Base-by-base conservation (phyloP, 2,113 vertebrate species). In the Triplophysa rosa region DNA sequence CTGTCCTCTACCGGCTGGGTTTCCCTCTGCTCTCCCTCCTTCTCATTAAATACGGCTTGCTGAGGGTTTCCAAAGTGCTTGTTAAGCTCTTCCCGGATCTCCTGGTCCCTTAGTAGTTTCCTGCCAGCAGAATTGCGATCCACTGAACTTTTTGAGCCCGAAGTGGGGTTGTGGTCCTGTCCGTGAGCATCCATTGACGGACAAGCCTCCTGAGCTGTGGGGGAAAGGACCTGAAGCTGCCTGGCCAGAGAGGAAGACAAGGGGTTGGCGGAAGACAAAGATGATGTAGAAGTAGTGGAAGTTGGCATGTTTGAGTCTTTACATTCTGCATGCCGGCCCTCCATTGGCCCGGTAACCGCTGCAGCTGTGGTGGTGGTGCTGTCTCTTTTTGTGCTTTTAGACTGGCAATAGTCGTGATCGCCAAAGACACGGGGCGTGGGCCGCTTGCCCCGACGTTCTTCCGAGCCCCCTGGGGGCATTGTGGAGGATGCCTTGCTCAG, bases 321-420 rank as follows among this genome's bases (percentile, higher is more conserved):
- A 93, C 92, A 93, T 93, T 94, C 93, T 85, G 91, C 89, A 91
- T 92, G 94, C 93, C 91, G 91, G 89, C 92, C 94, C 90, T 94
- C 94, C 87, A 87, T 92, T 89, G 92, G 92, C 92, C 94, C 94
- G 47, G 88, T 70, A 59, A 87, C 83, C 82, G 79, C 49, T 83
- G 86, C 76, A 76, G 85, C 84, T 62, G n/a, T 76, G 65, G 71
- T 68, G 77, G 67, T 56, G 69, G 71, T 68, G 78, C 87, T 85
- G 87, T 95, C 94, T 24, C 93, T 93, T 92, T 96, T 97, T 86
- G 93, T 90, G 91, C 93, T 93, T 84, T 94, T 84, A 73, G 93
- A 96, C 90, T 99, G 98, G 92, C 98, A 99, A 90, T 99, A 99
- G 91, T 99, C 98, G 88, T 99, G 98, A 93, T 99, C 98, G 82